A percentile compares a stretch with the other conserved stretches of the same genome.
Conservation (phyloP, 92 coral and sea anemone genomes). For the Umimayanthus chanpuru region DNA sequence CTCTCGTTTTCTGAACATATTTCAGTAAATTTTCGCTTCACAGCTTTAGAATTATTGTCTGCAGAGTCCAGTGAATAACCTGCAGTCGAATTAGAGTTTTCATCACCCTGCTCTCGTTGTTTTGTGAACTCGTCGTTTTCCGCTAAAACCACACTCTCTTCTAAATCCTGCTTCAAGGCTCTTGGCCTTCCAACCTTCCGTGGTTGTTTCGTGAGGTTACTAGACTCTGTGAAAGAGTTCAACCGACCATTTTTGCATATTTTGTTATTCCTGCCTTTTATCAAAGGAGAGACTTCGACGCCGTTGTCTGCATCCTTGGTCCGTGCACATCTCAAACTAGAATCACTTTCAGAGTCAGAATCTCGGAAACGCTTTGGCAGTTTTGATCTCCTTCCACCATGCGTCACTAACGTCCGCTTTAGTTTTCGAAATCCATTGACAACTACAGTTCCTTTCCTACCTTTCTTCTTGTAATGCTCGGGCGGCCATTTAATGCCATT, state of each 20-base stretch:
- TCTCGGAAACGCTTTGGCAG: constrained; percentile 93
- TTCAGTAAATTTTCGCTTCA: constrained; percentile 60
- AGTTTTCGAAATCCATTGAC: constrained; percentile 81
- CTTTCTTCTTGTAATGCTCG: constrained; percentile 86
- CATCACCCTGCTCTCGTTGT: constrained; percentile 30
- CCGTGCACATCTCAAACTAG: constrained; percentile 61
- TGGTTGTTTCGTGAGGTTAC: constrained; percentile 34
- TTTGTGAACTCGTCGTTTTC: constrained; percentile 29
- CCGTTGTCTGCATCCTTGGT: constrained; percentile 44
- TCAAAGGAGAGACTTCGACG: constrained; percentile 60
- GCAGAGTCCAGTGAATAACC: constrained; percentile 32
- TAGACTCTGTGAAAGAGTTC: constrained; percentile 66
- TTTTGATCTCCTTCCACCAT: constrained; percentile 89
- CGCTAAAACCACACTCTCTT: constrained; percentile 50
- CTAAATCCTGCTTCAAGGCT: constrained; percentile 39
- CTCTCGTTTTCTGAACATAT: constrained; percentile 61
- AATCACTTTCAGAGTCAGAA: constrained; percentile 85
- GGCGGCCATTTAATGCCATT: constrained; percentile 99
- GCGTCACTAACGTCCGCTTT: constrained; percentile 77
- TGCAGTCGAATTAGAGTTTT: constrained; percentile 43
- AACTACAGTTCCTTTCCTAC: constrained; percentile 63
- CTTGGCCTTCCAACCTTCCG: constrained; percentile 28
- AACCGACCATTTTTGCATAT: constrained; percentile 81
- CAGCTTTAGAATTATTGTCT: background rate
- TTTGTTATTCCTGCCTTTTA: constrained; percentile 61